A percentile compares a stretch with the other conserved stretches of the same genome.
phyloP scores from a whole-genome alignment of 2,888 invertebrate genomes.

The Drosophila cognata region DNA sequence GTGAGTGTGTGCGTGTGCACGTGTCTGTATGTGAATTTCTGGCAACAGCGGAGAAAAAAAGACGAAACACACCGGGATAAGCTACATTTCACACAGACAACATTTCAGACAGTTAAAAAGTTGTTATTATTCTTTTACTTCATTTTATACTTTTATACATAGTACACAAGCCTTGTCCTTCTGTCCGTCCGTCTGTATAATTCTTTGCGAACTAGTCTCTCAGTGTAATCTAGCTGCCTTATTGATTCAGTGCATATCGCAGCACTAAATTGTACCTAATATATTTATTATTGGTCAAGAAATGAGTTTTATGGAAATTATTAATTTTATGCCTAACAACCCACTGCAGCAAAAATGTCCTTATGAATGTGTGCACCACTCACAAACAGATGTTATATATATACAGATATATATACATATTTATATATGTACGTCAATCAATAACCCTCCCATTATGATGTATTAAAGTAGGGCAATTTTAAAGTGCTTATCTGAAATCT shows the following conservation, averaged over 20 bases:
- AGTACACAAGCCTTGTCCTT: neutral
- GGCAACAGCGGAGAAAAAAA: neutral
- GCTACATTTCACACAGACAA: neutral
- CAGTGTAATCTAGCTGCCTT: neutral
- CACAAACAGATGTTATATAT: constrained; percentile 7
- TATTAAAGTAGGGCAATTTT: constrained; percentile 1
- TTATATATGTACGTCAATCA: neutral
- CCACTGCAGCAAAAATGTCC: neutral
- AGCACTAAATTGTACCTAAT: neutral
- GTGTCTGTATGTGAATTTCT: neutral
- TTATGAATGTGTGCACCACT: neutral
- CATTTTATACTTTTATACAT: neutral
- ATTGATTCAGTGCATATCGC: neutral
- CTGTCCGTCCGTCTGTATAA: neutral
- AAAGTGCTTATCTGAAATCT: constrained; percentile 23
- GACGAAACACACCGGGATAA: neutral
- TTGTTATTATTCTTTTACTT: no score
- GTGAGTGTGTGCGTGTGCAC: neutral
- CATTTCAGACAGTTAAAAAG: neutral
- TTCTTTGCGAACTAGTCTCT: neutral
- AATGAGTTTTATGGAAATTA: neutral
- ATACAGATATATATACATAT: neutral
- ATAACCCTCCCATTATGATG: neutral
- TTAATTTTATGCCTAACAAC: neutral
- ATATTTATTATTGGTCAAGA: neutral